A percentile compares a stretch with the other conserved stretches of the same genome.
Evolutionary conservation across 2,888 invertebrate genomes (phyloP).

Genomic region (Sminthurides aquaticus): DNA sequence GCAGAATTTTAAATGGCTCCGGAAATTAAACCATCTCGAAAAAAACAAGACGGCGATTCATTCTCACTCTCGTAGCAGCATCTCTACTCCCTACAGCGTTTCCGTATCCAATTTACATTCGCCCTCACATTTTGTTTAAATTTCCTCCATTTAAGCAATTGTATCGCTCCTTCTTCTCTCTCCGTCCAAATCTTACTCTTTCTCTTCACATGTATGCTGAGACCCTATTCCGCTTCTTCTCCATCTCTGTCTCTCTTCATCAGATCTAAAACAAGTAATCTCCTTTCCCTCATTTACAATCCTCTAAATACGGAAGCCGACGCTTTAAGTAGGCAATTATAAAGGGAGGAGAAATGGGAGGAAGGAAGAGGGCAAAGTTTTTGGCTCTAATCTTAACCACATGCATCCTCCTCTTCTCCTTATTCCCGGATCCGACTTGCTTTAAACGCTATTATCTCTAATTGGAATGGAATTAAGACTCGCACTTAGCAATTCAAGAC

Average conservation of each 20-base stretch:
- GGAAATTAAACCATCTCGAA: constrained; percentile 22
- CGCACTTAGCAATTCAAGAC: not conserved
- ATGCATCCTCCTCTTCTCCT: too few relatives aligned
- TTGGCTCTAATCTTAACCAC: not conserved
- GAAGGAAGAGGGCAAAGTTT: not conserved
- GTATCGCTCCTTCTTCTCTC: constrained; percentile 3
- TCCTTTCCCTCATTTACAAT: constrained; percentile 5
- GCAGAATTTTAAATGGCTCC: constrained; percentile 24
- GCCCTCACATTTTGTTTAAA: not conserved
- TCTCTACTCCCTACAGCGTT: constrained; percentile 5
- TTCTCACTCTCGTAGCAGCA: too few relatives aligned
- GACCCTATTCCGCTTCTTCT: too few relatives aligned
- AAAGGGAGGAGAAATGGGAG: not conserved
- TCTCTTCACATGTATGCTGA: too few relatives aligned
- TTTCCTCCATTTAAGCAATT: constrained; percentile 4
- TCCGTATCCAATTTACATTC: not conserved
- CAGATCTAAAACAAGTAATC: not conserved
- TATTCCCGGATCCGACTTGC: too few relatives aligned
- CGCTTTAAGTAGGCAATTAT: constrained; percentile 1
- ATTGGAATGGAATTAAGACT: not conserved
- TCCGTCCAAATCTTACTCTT: not conserved
- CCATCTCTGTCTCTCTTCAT: not conserved
- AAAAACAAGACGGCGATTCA: constrained; percentile 2
- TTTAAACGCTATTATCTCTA: not conserved
- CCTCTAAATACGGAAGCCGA: not conserved